phyloP scores from a whole-genome alignment of 2,888 invertebrate species.

The Tetramorium bicarinatum region DNA sequence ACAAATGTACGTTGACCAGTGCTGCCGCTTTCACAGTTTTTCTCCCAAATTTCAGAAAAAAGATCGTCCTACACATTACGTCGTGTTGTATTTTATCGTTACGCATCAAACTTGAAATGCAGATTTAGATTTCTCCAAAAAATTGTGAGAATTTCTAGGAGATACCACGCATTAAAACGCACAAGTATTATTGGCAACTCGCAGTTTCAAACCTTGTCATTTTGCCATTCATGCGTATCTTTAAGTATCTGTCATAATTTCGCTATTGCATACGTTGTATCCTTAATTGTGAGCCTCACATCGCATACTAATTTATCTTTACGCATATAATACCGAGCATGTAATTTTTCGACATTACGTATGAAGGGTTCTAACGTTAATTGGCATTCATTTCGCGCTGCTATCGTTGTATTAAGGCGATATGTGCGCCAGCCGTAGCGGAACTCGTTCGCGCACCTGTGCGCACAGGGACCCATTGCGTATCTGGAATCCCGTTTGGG shows the following conservation, averaged over 20 bases:
- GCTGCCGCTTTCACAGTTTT: slow-evolving; percentile 26
- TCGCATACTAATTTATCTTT: slow-evolving; percentile 11
- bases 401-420: neutral
- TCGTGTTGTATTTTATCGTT: neutral
- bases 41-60: slow-evolving; percentile 14
- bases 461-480: slow-evolving; percentile 23
- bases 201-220: neutral
- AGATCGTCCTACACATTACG: neutral
- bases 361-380: slow-evolving; percentile 30
- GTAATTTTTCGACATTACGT: slow-evolving; percentile 13
- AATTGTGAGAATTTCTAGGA: neutral
- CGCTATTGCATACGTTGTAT: neutral
- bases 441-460: slow-evolving; percentile 41
- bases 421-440: slow-evolving; percentile 40
- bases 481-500: slow-evolving; percentile 56
- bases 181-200: neutral
- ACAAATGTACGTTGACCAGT: neutral
- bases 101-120: neutral
- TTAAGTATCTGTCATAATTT: neutral
- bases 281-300: neutral
- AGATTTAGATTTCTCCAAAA: neutral
- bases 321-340: neutral
- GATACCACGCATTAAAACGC: neutral
- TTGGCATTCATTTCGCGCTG: slow-evolving; percentile 33
- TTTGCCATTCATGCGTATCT: neutral